These are phyloP conservation scores for Nyctalus aviator DNA, from an alignment of 2,797 vertebrate genomes.

Conservation along the genomic window DNA sequence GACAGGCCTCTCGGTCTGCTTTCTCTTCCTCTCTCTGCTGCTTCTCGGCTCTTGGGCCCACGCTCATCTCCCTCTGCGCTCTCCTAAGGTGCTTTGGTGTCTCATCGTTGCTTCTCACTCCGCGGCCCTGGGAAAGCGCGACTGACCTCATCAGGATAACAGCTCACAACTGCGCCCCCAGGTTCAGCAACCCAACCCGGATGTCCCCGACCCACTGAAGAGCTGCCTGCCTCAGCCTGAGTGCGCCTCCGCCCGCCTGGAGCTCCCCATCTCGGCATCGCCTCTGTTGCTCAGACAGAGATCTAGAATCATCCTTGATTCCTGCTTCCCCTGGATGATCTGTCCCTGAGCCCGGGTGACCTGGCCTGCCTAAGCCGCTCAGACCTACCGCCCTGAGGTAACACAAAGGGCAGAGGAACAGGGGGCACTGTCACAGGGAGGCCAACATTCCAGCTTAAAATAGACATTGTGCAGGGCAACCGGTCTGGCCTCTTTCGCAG, in stretches of 20 bases:
- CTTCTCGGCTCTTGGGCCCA: background rate
- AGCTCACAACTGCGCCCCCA: background rate
- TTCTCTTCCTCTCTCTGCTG: background rate
- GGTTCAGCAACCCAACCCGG: background rate
- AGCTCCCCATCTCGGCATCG: background rate
- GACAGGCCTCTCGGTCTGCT: background rate
- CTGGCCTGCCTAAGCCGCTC: background rate
- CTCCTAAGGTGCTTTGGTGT: too few species aligned
- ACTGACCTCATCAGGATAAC: background rate
- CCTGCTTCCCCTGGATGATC: background rate
- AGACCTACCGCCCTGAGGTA: background rate
- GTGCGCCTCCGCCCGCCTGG: too few species aligned
- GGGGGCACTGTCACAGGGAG: accelerated
- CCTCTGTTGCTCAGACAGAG: background rate
- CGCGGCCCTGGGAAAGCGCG: background rate
- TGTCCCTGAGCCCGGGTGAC: background rate
- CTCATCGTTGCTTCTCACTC: background rate
- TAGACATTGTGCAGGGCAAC: background rate
- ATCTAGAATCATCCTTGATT: background rate
- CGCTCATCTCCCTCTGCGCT: background rate
- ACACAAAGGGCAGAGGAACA: background rate
- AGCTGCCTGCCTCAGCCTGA: background rate
- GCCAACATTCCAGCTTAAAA: background rate
- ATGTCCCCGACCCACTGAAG: background rate
- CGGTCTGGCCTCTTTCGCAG: background rate